Base-by-base conservation (phyloP, 2,797 vertebrate genomes). In the Synanceia verrucosa region DNA sequence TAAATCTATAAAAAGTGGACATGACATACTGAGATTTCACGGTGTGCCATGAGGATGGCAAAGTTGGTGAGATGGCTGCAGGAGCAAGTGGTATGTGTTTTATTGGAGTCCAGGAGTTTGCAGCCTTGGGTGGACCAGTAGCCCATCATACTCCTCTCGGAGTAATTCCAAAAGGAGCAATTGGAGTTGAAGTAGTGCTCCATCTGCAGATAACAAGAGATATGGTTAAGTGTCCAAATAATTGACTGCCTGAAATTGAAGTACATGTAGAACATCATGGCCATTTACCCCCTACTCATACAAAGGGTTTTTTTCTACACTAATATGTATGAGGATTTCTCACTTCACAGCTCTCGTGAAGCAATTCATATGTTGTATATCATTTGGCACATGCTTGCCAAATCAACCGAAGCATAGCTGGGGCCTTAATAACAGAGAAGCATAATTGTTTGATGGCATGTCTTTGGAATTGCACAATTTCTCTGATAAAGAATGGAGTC, bases 121-220 rank as follows among this genome's bases (percentile, higher is more conserved):
- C 98, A 99, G 91, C 98, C 97, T 92, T 99, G 97, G 68, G 97
- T 99, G 88, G 98, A 99, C 97, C 98, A 99, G 91, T 97, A 96
- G 78, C 98, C 98, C 96, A 97, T 99, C 98, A 99, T 99, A 58
- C 96, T 99, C 89, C 98, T 96, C 89, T 99, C 98, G 0, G 98
- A 99, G 93, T 99, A 99, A 94, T 99, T 99, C 98, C 98, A 99
- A 94, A 99, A 99, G 85, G 98, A 99, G 90, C 98, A 99, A 93
- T 99, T 99, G 93, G 98, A 95, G 93, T 99, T 99, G 94, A 97
- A 98, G 92, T 99, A 99, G 95, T 96, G 96, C 86, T 99, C 95
- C 91, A 96, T 95, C 98, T 99, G 91, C 83, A 90, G 85, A 88
- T 88, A 91, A 90, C 86, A 91, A 86, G 89, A 91, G 86, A 90